A percentile compares a stretch with the other conserved stretches of the same genome.
Conservation (phyloP, 2,888 invertebrate species). For the Sycophila texana region DNA sequence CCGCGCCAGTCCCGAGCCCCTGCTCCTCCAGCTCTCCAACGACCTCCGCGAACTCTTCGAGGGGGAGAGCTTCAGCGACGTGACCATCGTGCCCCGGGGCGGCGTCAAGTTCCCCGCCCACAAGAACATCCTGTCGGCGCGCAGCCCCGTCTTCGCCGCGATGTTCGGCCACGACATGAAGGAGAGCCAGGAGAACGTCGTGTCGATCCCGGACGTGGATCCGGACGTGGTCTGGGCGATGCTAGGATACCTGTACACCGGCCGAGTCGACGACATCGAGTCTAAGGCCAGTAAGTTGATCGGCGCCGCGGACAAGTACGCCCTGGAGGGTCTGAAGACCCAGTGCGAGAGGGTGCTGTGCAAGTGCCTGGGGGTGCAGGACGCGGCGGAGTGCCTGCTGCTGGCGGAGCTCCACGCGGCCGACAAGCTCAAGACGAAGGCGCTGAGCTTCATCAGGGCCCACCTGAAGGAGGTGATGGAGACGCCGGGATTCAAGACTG, state of each 20-base stretch:
- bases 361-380: background rate
- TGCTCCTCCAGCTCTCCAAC: conserved; percentile 1
- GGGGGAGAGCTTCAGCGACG: conserved; percentile 5
- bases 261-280: background rate
- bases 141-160: conserved; percentile 36
- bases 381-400: conserved; percentile 23
- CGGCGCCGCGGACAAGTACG: conserved; percentile 28
- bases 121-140: conserved; percentile 3
- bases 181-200: conserved; percentile 8
- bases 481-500: conserved; percentile 10
- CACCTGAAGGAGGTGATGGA: conserved; percentile 21
- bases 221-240: conserved; percentile 16
- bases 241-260: conserved; percentile 33
- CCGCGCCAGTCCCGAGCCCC: background rate
- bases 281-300: background rate
- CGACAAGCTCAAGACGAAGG: conserved; percentile 3
- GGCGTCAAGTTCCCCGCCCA: background rate
- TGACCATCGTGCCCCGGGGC: background rate
- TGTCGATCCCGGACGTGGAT: conserved; percentile 23
- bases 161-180: conserved; percentile 49
- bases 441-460: conserved; percentile 19
- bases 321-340: conserved; percentile 19
- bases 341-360: conserved; percentile 19
- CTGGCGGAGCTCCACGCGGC: conserved; percentile 26
- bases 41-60: conserved; percentile 13